These are phyloP conservation scores for Aldrovandia affinis DNA, from an alignment of 2,797 vertebrate species.

Conservation along the genomic window DNA sequence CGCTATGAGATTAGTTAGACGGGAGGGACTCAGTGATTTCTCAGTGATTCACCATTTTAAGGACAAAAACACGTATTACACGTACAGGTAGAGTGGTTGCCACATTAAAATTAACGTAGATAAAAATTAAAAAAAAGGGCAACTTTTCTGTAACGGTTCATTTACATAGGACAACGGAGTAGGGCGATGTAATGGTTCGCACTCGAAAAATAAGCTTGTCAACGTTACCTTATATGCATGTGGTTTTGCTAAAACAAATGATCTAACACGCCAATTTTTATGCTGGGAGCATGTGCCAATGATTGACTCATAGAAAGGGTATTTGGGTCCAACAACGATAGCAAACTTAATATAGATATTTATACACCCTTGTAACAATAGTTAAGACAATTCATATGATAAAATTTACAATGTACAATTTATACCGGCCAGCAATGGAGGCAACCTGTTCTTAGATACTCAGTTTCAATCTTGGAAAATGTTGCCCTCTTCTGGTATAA, in stretches of 20 bases:
- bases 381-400: not conserved
- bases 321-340: not conserved
- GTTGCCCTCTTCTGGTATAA: slow-evolving; percentile 63
- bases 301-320: not conserved
- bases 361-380: not conserved
- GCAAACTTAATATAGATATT: not conserved
- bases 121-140: not conserved
- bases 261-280: not conserved
- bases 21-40: not conserved
- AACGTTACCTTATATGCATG: not conserved
- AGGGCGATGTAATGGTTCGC: not conserved
- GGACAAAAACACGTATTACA: not conserved
- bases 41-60: not conserved
- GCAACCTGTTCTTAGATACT: not conserved
- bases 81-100: not conserved
- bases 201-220: not conserved
- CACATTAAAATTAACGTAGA: not conserved
- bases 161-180: not conserved
- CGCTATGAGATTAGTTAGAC: not conserved
- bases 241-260: not conserved
- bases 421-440: not conserved
- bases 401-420: not conserved
- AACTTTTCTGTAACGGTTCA: not conserved
- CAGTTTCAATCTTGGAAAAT: slow-evolving; percentile 38
- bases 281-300: not conserved